phyloP scores from a whole-genome alignment of 2,797 vertebrate species.

The Gobionotothen gibberifrons region DNA sequence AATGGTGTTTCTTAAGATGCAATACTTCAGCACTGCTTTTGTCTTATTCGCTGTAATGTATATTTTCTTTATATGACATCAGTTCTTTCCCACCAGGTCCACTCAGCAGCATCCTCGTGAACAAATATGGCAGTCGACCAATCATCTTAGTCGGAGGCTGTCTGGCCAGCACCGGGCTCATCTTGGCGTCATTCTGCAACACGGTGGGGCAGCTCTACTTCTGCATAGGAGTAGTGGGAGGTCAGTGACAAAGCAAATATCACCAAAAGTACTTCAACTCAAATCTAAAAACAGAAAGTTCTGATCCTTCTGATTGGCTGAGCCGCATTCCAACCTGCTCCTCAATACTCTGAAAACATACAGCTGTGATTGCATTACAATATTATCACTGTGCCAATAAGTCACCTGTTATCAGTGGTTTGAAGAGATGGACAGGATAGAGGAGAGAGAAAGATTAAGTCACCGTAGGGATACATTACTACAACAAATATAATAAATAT shows the following conservation, averaged over 20 bases:
- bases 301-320: too few relatives aligned
- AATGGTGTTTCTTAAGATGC: neutral
- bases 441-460: too few relatives aligned
- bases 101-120: constrained; percentile 96
- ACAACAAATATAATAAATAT: too few relatives aligned
- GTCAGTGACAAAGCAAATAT: constrained; percentile 74
- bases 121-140: constrained; percentile 93
- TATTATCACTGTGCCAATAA: too few relatives aligned
- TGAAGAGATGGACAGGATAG: too few relatives aligned
- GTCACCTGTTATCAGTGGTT: too few relatives aligned
- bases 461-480: too few relatives aligned
- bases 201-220: constrained; percentile 93
- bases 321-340: too few relatives aligned
- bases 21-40: neutral
- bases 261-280: too few relatives aligned
- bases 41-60: neutral
- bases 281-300: too few relatives aligned
- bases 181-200: constrained; percentile 93
- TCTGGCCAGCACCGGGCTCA: constrained; percentile 87
- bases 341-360: too few relatives aligned
- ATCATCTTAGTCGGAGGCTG: constrained; percentile 91
- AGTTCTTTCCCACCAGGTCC: constrained; percentile 81
- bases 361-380: too few relatives aligned
- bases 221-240: constrained; percentile 94
- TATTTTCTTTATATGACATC: neutral